Evolutionary conservation across 2,797 vertebrate genomes (phyloP).

Genomic region (Melanotaenia nigrans): DNA sequence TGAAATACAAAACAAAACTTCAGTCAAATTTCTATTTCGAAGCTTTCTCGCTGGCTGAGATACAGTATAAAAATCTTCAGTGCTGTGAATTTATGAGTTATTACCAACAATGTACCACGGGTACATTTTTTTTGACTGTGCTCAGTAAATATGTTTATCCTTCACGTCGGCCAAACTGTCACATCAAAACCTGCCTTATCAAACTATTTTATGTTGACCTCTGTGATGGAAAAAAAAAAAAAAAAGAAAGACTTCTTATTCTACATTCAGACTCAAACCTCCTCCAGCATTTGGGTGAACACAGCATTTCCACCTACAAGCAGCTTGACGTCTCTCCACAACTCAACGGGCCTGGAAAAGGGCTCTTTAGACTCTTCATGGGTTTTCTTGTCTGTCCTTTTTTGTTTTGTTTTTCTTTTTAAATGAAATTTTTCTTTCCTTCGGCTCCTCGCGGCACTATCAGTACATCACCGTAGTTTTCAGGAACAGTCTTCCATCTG

Average conservation of each 20-base stretch:
- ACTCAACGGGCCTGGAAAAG: constrained; percentile 79
- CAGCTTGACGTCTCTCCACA: constrained; percentile 81
- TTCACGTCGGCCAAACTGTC: constrained; percentile 81
- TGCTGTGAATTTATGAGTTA: constrained; percentile 84
- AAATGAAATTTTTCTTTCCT: constrained; percentile 69
- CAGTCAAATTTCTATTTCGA: constrained; percentile 81
- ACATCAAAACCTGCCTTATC: constrained; percentile 65
- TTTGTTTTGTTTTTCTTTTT: constrained; percentile 68
- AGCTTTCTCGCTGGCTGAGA: constrained; percentile 95
- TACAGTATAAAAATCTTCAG: constrained; percentile 92
- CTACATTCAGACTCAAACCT: constrained; percentile 80
- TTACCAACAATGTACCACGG: constrained; percentile 82
- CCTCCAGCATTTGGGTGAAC: constrained; percentile 74
- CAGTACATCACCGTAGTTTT: constrained; percentile 99
- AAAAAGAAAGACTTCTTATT: constrained; percentile 71
- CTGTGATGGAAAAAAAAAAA: constrained; percentile 47
- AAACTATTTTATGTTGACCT: constrained; percentile 69
- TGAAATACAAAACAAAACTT: constrained; percentile 82
- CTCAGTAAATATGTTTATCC: constrained; percentile 87
- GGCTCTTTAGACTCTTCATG: constrained; percentile 85
- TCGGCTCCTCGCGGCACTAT: constrained; percentile 79
- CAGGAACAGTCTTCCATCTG: constrained; percentile 99
- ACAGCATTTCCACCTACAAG: constrained; percentile 81
- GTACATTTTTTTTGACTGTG: constrained; percentile 87
- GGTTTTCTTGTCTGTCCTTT: constrained; percentile 73